Conservation (phyloP, 2,797 vertebrate species). For the Anas acuta region DNA sequence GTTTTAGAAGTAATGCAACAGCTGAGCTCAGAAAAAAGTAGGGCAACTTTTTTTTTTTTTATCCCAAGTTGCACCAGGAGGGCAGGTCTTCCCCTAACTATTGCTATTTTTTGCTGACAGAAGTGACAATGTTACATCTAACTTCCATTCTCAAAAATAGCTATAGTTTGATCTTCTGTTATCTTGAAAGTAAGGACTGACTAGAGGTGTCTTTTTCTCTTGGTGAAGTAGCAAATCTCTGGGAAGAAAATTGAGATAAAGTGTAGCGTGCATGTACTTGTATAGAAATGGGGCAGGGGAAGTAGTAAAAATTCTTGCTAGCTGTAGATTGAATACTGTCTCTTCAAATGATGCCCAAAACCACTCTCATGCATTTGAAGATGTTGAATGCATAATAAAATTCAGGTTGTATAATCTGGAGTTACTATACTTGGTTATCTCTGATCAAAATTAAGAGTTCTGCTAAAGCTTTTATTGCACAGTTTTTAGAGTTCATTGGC, state of each 20-base stretch:
- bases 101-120: background rate
- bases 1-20: background rate
- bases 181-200: background rate
- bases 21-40: background rate
- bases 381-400: constrained; percentile 51
- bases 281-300: background rate
- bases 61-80: background rate
- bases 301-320: constrained; percentile 16
- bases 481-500: background rate
- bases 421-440: constrained; percentile 38
- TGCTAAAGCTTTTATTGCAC: background rate
- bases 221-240: background rate
- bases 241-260: background rate
- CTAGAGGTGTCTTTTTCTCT: background rate
- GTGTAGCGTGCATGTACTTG: background rate
- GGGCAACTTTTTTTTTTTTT: background rate
- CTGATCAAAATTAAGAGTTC: constrained; percentile 28
- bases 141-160: background rate
- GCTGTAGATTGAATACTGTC: constrained; percentile 8
- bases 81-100: background rate
- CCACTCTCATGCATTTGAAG: constrained; percentile 24
- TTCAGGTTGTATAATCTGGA: constrained; percentile 44
- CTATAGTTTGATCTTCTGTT: background rate
- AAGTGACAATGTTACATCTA: background rate
- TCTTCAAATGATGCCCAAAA: constrained; percentile 11